Conservation (phyloP, 2,113 vertebrate genomes). For the Erinaceus europaeus region DNA sequence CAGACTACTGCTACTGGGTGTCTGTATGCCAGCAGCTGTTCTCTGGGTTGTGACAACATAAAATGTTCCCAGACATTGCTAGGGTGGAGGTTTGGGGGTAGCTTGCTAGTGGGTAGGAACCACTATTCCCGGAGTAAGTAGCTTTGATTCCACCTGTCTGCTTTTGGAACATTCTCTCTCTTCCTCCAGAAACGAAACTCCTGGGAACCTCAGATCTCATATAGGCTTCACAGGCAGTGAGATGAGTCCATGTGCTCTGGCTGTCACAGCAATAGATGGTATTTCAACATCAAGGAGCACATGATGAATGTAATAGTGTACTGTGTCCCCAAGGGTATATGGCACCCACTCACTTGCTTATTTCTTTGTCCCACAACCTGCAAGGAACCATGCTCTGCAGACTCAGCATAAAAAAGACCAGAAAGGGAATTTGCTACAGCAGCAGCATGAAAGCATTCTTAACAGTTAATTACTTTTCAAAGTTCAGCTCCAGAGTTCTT, state of each 20-base stretch:
- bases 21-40: background rate
- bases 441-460: background rate
- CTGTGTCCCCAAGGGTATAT: too few relatives aligned
- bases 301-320: too few relatives aligned
- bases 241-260: background rate
- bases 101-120: background rate
- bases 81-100: background rate
- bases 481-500: constrained; percentile 17
- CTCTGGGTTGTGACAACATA: background rate
- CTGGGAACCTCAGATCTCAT: too few relatives aligned
- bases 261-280: background rate
- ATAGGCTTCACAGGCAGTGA: too few relatives aligned
- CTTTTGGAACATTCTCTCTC: background rate
- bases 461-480: constrained; percentile 2
- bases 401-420: background rate
- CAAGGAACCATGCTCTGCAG: too few relatives aligned
- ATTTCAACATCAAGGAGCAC: background rate
- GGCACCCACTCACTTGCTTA: too few relatives aligned
- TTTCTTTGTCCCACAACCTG: too few relatives aligned
- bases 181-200: background rate
- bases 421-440: background rate
- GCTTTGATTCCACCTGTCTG: background rate
- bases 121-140: background rate
- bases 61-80: background rate
- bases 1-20: too few relatives aligned